Evolutionary conservation across 35 echinoderm and acorn worm species (phyloP).

Genomic region (Apostichopus parvimensis): DNA sequence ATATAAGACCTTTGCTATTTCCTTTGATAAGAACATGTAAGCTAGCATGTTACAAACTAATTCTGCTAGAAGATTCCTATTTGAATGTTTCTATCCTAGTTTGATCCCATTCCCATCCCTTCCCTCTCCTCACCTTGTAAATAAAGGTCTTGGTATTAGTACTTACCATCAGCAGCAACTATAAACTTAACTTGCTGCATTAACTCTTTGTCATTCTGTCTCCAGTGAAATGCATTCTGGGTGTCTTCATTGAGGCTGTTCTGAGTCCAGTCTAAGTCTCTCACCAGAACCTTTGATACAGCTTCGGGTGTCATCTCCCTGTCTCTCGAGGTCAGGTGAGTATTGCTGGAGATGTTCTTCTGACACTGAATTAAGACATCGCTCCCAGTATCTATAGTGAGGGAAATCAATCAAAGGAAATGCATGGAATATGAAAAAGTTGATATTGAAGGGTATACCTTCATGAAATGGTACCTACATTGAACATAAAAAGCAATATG

Average conservation of each 20-base stretch:
- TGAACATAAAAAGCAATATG: too few species aligned
- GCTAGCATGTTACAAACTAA: too few species aligned
- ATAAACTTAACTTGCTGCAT: background rate
- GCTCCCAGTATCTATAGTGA: background rate
- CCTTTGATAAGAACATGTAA: too few species aligned
- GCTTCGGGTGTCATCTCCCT: background rate
- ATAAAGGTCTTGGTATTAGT: too few species aligned
- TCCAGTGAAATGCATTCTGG: slow-evolving; percentile 28
- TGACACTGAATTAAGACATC: background rate
- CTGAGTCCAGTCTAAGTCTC: slow-evolving; percentile 32
- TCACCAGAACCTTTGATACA: background rate
- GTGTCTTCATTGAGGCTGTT: background rate
- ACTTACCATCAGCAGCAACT: slow-evolving; percentile 35
- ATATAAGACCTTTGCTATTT: too few species aligned
- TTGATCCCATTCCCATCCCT: too few species aligned
- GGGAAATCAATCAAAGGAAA: background rate
- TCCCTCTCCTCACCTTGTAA: too few species aligned
- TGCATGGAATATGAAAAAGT: too few species aligned
- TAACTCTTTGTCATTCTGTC: background rate
- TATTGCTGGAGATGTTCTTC: background rate
- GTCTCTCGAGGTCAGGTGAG: background rate
- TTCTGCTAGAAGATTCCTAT: too few species aligned
- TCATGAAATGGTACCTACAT: too few species aligned
- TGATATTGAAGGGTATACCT: too few species aligned
- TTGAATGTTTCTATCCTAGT: too few species aligned